Percentiles rank a stretch among this genome's conserved stretches.
Evolutionary conservation across 2,113 vertebrate species (phyloP).

Genomic region (Natator depressus): DNA sequence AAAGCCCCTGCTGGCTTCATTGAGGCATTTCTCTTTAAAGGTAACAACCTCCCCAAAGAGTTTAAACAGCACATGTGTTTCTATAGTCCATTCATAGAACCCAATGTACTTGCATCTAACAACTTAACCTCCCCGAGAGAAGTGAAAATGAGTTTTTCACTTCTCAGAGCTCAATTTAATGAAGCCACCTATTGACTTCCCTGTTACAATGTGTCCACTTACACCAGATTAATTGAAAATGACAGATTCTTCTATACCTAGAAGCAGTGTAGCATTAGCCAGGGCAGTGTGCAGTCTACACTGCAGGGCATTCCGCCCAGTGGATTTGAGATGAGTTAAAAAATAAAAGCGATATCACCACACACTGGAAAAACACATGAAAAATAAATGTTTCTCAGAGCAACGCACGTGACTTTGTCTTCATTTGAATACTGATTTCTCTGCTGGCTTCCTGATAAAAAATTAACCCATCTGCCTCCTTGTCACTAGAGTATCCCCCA

Average conservation of each 20-base stretch:
- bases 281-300: background rate
- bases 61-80: background rate
- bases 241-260: background rate
- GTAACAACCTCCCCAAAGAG: background rate
- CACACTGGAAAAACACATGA: background rate
- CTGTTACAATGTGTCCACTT: background rate
- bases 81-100: conserved; percentile 27
- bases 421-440: background rate
- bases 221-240: background rate
- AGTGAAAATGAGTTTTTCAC: conserved; percentile 26
- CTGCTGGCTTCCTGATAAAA: background rate
- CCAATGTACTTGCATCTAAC: background rate
- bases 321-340: background rate
- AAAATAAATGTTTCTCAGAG: conserved; percentile 30
- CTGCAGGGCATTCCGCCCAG: background rate
- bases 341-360: background rate
- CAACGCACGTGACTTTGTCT: conserved; percentile 1
- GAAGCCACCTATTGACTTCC: conserved; percentile 54
- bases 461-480: conserved; percentile 27
- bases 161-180: conserved; percentile 30
- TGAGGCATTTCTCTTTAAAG: conserved; percentile 36
- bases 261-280: background rate
- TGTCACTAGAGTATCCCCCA: conserved; percentile 38
- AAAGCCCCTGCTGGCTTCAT: conserved; percentile 7
- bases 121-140: conserved; percentile 24